Conservation (phyloP, 2,113 vertebrate species). For the Nothobranchius kuhntae region DNA sequence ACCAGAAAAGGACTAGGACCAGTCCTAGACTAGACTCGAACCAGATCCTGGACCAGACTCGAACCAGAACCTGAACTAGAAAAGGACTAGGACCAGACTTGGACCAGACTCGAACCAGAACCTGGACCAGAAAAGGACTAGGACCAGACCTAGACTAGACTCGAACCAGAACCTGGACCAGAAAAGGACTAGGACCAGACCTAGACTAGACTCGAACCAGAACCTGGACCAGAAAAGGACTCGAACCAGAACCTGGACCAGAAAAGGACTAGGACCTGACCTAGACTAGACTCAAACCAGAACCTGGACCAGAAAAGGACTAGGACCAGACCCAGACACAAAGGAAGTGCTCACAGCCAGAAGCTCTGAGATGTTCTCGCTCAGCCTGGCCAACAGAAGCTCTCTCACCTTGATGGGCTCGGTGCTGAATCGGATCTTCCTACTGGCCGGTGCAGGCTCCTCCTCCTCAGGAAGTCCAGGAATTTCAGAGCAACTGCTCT, state of each 20-base stretch:
- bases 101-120: neutral
- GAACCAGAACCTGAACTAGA: neutral
- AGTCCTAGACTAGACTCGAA: too few species aligned
- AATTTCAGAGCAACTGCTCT: slow-evolving; percentile 91
- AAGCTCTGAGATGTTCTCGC: too few species aligned
- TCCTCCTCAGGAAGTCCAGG: slow-evolving; percentile 90
- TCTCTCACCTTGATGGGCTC: slow-evolving; percentile 88
- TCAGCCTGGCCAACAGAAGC: too few species aligned
- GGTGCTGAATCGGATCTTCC: slow-evolving; percentile 93
- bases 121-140: neutral
- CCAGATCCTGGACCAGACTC: neutral
- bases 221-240: neutral
- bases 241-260: too few species aligned
- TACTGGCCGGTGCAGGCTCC: slow-evolving; percentile 81
- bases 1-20: too few species aligned
- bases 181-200: too few species aligned
- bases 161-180: neutral
- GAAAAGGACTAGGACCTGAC: neutral
- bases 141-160: neutral
- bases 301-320: neutral
- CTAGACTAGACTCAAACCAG: neutral
- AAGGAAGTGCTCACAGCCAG: too few species aligned
- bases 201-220: neutral
- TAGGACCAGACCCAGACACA: too few species aligned
- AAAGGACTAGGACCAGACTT: neutral